Evolutionary conservation across 2,113 vertebrate species (phyloP).

Genomic region (Etia nguti): DNA sequence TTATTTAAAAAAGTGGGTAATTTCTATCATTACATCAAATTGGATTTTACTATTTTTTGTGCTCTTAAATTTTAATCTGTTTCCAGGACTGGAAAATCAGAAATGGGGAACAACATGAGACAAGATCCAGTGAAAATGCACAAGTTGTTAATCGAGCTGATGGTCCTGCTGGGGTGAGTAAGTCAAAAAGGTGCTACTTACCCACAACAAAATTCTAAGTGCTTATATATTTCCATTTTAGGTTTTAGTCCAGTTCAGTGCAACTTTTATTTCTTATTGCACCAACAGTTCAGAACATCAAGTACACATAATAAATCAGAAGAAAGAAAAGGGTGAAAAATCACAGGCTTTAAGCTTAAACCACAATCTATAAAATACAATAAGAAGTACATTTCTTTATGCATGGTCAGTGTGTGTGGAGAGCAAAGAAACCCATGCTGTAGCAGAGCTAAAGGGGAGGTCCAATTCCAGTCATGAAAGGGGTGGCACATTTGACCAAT

Average conservation of each 20-base stretch:
- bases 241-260: neutral
- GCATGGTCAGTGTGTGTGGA: neutral
- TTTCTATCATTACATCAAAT: neutral
- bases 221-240: neutral
- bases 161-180: constrained; percentile 58
- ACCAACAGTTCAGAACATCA: neutral
- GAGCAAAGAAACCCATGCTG: neutral
- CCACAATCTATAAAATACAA: neutral
- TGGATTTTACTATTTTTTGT: neutral
- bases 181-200: neutral
- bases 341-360: neutral
- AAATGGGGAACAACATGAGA: neutral
- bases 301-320: neutral
- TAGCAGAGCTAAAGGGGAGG: neutral
- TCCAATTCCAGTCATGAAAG: neutral
- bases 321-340: neutral
- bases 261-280: neutral
- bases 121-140: neutral
- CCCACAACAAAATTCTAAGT: neutral
- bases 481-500: neutral
- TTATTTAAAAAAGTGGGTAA: neutral
- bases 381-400: neutral
- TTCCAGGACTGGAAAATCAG: neutral
- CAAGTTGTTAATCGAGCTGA: constrained; percentile 4
- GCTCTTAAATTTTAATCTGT: neutral